Evolutionary conservation across 2,888 invertebrate genomes (phyloP).

Genomic region (Plemyria rubiginata): DNA sequence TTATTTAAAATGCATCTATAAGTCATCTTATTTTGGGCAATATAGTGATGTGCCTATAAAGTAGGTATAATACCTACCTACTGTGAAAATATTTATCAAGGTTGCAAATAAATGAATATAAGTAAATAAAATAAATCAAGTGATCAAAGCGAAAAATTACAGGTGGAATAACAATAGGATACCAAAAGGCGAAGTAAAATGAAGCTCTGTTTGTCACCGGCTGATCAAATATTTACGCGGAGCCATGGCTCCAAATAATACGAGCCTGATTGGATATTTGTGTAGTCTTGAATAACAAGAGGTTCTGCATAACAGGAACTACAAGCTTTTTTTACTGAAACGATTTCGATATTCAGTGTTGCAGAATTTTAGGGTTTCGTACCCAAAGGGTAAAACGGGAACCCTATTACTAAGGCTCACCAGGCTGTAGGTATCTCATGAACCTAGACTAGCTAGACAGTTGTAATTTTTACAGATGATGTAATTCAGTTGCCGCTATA

Average conservation of each 20-base stretch:
- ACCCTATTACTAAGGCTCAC: too few species aligned
- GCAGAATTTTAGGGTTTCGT: background rate
- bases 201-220: conserved; percentile 42
- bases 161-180: background rate
- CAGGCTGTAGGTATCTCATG: too few species aligned
- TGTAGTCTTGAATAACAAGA: conserved; percentile 42
- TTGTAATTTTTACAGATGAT: too few species aligned
- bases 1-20: too few species aligned
- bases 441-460: too few species aligned
- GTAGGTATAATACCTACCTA: too few species aligned
- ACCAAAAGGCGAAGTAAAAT: conserved; percentile 34
- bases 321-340: conserved; percentile 21
- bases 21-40: too few species aligned
- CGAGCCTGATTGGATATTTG: conserved; percentile 52
- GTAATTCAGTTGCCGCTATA: too few species aligned
- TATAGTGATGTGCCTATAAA: too few species aligned
- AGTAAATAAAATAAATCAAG: background rate
- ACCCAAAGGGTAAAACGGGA: too few species aligned
- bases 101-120: background rate
- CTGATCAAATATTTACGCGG: conserved; percentile 56
- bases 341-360: background rate
- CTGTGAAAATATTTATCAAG: too few species aligned
- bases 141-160: conserved; percentile 1
- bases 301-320: conserved; percentile 38
- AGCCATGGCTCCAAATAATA: conserved; percentile 49